Conservation (phyloP, 2,888 invertebrate species). For the Zhuqinia jingwanae region DNA sequence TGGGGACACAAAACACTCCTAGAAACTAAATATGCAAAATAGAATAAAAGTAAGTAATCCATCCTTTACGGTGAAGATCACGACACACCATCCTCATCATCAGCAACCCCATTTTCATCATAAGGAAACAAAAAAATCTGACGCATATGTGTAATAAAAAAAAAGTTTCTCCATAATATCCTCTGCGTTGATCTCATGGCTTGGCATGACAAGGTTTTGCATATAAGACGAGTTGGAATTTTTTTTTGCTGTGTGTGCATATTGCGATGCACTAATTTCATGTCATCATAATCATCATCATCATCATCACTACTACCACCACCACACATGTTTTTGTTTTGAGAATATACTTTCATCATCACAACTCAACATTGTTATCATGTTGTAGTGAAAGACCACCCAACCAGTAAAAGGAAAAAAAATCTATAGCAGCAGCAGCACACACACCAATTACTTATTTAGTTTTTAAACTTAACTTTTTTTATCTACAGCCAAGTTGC, state of each 20-base stretch:
- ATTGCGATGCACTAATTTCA: conserved; percentile 8
- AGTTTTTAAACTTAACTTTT: background rate
- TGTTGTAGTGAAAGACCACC: conserved; percentile 41
- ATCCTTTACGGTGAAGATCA: conserved; percentile 9
- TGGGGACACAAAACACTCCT: conserved; percentile 19
- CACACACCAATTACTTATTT: conserved; percentile 39
- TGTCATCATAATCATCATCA: conserved; percentile 18
- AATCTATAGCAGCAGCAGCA: conserved; percentile 11
- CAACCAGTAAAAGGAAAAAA: conserved; percentile 25
- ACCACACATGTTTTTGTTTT: conserved; percentile 32
- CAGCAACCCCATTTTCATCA: background rate
- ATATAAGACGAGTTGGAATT: background rate
- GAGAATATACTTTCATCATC: too few species aligned
- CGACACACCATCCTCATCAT: background rate
- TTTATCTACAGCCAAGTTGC: background rate
- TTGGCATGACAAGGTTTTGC: background rate
- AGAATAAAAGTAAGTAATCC: background rate
- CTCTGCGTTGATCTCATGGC: too few species aligned
- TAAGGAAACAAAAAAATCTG: background rate
- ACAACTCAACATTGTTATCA: conserved; percentile 27
- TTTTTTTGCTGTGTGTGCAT: background rate
- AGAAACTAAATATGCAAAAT: background rate
- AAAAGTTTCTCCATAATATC: conserved; percentile 34
- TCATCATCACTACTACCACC: conserved; percentile 10
- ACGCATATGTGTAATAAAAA: conserved; percentile 13